These are phyloP conservation scores for Cotesia typhae DNA, from an alignment of 1,140 invertebrate species.

Conservation along the genomic window DNA sequence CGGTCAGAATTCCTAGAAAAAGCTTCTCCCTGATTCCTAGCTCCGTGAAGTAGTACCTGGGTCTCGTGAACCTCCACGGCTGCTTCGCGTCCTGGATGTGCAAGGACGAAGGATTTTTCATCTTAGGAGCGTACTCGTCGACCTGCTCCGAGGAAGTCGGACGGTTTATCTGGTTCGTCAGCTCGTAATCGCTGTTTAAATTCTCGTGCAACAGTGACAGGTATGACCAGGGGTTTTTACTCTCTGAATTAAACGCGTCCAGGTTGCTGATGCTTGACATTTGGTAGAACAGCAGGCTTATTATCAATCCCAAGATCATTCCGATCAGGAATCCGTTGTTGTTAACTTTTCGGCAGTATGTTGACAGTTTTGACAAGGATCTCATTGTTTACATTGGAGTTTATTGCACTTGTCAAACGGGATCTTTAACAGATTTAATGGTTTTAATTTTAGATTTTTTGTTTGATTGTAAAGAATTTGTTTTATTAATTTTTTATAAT, in stretches of 20 bases:
- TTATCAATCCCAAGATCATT: conserved; percentile 57
- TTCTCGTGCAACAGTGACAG: conserved; percentile 42
- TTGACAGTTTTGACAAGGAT: conserved; percentile 51
- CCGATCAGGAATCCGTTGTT: conserved; percentile 61
- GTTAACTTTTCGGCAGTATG: conserved; percentile 46
- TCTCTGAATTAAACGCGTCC: too few species aligned
- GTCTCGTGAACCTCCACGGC: conserved; percentile 73
- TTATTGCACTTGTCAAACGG: too few species aligned
- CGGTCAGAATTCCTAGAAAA: conserved; percentile 85
- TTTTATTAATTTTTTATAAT: too few species aligned
- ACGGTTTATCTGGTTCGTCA: conserved; percentile 31
- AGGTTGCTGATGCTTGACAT: conserved; percentile 21
- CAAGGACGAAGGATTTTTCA: conserved; percentile 64
- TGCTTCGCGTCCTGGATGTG: conserved; percentile 65
- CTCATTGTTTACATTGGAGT: conserved; percentile 1
- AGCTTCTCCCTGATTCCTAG: conserved; percentile 89
- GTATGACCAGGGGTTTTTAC: neutral
- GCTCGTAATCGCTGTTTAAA: conserved; percentile 11
- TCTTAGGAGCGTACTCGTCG: conserved; percentile 69
- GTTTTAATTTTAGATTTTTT: too few species aligned
- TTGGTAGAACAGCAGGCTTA: conserved; percentile 58
- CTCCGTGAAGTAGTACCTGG: conserved; percentile 92
- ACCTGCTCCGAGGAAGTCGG: conserved; percentile 33
- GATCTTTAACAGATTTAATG: too few species aligned
- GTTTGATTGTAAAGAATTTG: too few species aligned